Percentiles rank a stretch among this genome's conserved stretches.
These are phyloP conservation scores for Terebella lapidaria DNA, from an alignment of 2,888 invertebrate species.

Conservation along the genomic window DNA sequence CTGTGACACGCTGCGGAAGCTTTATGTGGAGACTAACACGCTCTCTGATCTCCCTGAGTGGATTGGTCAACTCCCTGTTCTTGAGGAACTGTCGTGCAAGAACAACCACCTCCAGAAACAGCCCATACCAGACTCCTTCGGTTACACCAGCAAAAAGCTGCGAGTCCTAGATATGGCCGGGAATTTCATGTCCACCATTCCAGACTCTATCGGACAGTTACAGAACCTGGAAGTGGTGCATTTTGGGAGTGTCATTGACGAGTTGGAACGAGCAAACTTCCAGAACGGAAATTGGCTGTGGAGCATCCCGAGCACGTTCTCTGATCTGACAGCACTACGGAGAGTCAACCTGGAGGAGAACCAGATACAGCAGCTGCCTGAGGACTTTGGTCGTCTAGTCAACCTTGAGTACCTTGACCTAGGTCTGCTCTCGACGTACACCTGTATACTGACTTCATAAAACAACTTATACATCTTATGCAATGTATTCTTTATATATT, in stretches of 20 bases:
- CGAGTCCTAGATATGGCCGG: slow-evolving; percentile 32
- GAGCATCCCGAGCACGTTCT: slow-evolving; percentile 32
- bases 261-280: slow-evolving; percentile 37
- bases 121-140: background rate
- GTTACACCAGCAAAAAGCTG: slow-evolving; percentile 1
- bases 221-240: slow-evolving; percentile 31
- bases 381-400: slow-evolving; percentile 35
- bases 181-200: slow-evolving; percentile 35
- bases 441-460: background rate
- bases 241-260: slow-evolving; percentile 39
- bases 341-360: slow-evolving; percentile 40
- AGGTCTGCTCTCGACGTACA: slow-evolving; percentile 26
- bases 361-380: slow-evolving; percentile 33
- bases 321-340: slow-evolving; percentile 28
- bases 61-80: background rate
- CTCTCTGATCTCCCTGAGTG: background rate
- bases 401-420: slow-evolving; percentile 37
- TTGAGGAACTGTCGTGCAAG: slow-evolving; percentile 1
- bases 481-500: background rate
- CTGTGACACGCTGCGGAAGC: background rate
- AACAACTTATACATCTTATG: background rate
- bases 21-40: slow-evolving; percentile 1
- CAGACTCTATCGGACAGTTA: slow-evolving; percentile 34
- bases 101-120: background rate
- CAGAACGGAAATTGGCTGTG: slow-evolving; percentile 45